Percentiles rank a stretch among this genome's conserved stretches.
phyloP scores from a whole-genome alignment of 1,140 invertebrate species.

The Leptoteleia sp. region DNA sequence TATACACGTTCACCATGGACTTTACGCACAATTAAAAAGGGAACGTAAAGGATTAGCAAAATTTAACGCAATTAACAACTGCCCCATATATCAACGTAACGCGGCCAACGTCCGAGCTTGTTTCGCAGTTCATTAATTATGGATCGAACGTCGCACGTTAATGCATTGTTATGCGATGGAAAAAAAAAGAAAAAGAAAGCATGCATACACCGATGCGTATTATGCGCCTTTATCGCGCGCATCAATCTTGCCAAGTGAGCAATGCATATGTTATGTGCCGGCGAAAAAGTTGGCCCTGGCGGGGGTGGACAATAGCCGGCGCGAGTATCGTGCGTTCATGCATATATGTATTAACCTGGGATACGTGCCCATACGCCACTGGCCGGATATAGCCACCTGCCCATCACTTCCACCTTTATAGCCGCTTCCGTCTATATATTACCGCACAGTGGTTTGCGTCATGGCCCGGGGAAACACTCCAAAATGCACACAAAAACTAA shows the following conservation, averaged over 20 bases:
- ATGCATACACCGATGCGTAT: constrained; percentile 57
- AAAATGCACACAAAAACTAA: constrained; percentile 53
- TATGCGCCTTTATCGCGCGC: constrained; percentile 57
- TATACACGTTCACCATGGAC: too few species aligned
- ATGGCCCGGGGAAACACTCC: constrained; percentile 64
- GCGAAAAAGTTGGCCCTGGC: constrained; percentile 68
- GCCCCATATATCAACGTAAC: constrained; percentile 22
- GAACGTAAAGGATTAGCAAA: constrained; percentile 14
- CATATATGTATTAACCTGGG: constrained; percentile 71
- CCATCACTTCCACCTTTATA: constrained; percentile 73
- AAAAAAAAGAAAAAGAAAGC: too few species aligned
- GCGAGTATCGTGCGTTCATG: constrained; percentile 71
- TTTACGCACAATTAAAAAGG: neutral
- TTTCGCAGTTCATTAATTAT: constrained; percentile 60
- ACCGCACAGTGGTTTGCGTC: constrained; percentile 69
- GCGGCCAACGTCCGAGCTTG: constrained; percentile 23
- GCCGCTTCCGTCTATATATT: constrained; percentile 67
- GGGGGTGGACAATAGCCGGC: constrained; percentile 75
- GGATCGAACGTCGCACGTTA: constrained; percentile 56
- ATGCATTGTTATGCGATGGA: constrained; percentile 46
- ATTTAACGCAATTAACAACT: constrained; percentile 4
- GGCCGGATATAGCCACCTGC: constrained; percentile 80
- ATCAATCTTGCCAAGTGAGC: constrained; percentile 79
- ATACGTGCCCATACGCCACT: constrained; percentile 66
- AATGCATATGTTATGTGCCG: constrained; percentile 72